Conservation (phyloP, 2,113 vertebrate species). For the Macaca nemestrina region DNA sequence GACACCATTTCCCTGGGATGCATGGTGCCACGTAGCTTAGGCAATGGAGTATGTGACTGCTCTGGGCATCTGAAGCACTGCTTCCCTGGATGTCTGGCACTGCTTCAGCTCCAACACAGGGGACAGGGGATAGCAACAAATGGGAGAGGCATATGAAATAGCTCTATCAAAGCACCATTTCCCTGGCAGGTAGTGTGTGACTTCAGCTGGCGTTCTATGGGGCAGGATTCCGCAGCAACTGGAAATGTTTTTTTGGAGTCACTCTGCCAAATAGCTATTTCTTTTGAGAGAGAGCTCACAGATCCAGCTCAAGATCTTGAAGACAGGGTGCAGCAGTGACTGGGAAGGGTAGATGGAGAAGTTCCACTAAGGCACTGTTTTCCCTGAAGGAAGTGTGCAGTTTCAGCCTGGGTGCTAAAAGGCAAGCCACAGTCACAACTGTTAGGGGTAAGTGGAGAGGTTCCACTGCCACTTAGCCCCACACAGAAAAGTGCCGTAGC, state of each 20-base stretch:
- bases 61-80: neutral
- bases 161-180: neutral
- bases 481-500: neutral
- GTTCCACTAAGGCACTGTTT: neutral
- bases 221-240: too few species aligned
- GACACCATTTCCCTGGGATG: neutral
- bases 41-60: neutral
- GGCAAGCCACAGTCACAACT: neutral
- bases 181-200: neutral
- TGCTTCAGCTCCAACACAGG: neutral
- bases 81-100: neutral
- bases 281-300: neutral
- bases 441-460: neutral
- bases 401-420: neutral
- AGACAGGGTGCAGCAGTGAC: neutral
- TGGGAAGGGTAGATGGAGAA: neutral
- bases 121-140: neutral
- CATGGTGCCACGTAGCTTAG: neutral
- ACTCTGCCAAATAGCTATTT: too few species aligned
- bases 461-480: neutral
- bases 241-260: too few species aligned
- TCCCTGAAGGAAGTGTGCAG: neutral
- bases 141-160: neutral
- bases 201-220: too few species aligned
- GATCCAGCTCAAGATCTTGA: neutral